These are phyloP conservation scores for Vidua macroura DNA, from an alignment of 2,113 vertebrate species.

Conservation along the genomic window DNA sequence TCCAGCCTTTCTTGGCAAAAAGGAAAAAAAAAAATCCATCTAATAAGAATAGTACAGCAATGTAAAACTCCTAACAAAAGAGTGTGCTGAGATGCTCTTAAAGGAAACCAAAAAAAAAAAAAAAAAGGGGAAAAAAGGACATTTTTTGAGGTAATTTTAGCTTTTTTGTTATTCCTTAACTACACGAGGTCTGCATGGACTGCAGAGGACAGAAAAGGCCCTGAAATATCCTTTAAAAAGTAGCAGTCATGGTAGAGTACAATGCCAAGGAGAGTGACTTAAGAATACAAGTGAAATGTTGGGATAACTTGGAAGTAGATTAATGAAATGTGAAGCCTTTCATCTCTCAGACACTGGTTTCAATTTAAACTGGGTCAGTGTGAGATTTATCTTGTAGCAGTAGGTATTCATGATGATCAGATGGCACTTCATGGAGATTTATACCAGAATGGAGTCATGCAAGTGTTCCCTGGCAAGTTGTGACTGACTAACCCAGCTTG, in stretches of 20 bases:
- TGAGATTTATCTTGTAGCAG: neutral
- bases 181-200: neutral
- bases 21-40: neutral
- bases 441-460: neutral
- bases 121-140: rapidly evolving
- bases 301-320: neutral
- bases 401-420: neutral
- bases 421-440: neutral
- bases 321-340: neutral
- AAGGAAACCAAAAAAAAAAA: neutral
- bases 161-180: neutral
- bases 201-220: neutral
- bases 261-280: neutral
- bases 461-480: neutral
- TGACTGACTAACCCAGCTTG: neutral
- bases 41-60: neutral
- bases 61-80: neutral
- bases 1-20: neutral
- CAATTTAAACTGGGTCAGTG: neutral
- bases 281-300: neutral
- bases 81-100: neutral
- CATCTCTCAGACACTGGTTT: neutral
- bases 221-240: neutral
- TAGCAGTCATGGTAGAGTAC: neutral
- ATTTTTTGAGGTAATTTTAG: neutral